phyloP scores from a whole-genome alignment of 2,113 vertebrate genomes.

The Pristiophorus japonicus region DNA sequence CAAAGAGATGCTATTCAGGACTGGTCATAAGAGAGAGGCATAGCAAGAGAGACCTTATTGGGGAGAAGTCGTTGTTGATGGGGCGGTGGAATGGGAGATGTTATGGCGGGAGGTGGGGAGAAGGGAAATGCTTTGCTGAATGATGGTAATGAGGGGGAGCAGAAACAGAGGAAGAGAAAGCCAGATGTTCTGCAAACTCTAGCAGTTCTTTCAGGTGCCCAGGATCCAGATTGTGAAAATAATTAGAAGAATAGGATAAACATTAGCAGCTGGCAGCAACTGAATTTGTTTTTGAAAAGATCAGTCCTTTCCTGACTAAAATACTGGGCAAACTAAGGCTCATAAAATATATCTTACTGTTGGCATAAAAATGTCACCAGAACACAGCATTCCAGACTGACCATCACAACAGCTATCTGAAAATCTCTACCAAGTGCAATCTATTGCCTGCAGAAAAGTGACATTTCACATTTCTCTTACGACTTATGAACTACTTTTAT shows the following conservation, averaged over 20 bases:
- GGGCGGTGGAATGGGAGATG: no score
- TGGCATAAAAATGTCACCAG: not conserved
- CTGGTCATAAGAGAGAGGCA: no score
- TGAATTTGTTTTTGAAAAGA: not conserved
- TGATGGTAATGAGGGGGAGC: no score
- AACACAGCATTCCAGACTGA: not conserved
- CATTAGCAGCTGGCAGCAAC: not conserved
- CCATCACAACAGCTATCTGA: not conserved
- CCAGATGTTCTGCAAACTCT: not conserved
- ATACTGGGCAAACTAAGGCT: not conserved
- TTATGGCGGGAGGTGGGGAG: no score
- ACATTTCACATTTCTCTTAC: not conserved
- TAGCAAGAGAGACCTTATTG: no score
- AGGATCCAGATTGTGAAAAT: not conserved
- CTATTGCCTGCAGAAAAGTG: not conserved
- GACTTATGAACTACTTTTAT: not conserved
- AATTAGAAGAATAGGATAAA: not conserved
- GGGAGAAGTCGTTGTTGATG: no score
- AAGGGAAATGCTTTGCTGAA: no score
- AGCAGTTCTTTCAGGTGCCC: not conserved
- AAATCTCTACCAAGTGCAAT: not conserved
- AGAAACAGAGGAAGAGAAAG: not conserved
- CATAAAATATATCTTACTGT: not conserved
- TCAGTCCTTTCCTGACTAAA: not conserved
- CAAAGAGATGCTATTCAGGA: no score